Conservation (phyloP, 2,888 invertebrate genomes). For the Cantharis rustica region DNA sequence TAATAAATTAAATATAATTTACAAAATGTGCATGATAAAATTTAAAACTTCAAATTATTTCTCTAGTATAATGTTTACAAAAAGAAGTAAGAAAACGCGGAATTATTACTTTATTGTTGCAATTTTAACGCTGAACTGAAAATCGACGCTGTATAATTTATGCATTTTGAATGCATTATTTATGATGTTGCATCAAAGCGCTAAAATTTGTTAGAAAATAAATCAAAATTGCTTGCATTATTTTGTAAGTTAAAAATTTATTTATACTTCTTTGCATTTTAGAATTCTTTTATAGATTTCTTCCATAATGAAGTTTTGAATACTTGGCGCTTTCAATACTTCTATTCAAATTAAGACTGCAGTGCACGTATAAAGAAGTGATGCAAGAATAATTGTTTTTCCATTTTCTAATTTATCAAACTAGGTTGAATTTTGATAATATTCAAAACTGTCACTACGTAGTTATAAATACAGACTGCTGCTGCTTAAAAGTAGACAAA, state of each 20-base stretch:
- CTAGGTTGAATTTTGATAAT: neutral
- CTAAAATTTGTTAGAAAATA: neutral
- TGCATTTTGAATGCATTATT: neutral
- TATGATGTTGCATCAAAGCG: neutral
- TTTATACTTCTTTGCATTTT: neutral
- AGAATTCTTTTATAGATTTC: neutral
- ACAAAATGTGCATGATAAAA: too few species aligned
- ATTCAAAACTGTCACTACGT: neutral
- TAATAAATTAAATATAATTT: too few species aligned
- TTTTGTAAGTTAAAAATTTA: neutral
- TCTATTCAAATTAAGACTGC: neutral
- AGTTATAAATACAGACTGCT: neutral
- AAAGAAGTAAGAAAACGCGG: neutral
- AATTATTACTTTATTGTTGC: neutral
- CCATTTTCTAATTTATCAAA: neutral
- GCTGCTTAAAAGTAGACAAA: neutral
- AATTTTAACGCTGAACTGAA: neutral
- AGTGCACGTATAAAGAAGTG: neutral
- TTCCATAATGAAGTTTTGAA: neutral
- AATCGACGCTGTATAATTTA: neutral
- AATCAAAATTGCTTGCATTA: neutral
- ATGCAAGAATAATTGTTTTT: neutral
- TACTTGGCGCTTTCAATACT: neutral
- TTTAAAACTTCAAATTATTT: too few species aligned
- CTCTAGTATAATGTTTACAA: neutral